These are phyloP conservation scores for Diacarnus erythraeanus DNA, from an alignment of 37 sponge, comb jelly and placozoan species.

Conservation along the genomic window DNA sequence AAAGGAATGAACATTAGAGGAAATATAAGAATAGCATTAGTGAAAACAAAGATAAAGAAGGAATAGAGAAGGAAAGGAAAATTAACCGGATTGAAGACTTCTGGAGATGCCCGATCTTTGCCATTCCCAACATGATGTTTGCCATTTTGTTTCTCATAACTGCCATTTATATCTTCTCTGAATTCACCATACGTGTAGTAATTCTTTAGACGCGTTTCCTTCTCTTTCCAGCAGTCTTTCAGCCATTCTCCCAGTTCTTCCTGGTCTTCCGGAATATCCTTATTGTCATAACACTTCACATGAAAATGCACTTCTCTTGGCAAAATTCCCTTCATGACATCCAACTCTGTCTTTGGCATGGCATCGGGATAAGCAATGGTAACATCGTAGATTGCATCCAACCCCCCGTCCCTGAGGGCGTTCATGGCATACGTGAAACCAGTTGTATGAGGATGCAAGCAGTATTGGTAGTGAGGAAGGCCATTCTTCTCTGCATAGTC, in stretches of 20 bases:
- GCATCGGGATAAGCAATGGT: conserved; percentile 80
- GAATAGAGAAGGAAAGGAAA: conserved; percentile 6
- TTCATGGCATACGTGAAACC: conserved; percentile 68
- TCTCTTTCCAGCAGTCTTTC: conserved; percentile 65
- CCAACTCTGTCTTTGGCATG: conserved; percentile 61
- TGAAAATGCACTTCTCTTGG: conserved; percentile 81
- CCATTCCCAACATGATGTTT: neutral
- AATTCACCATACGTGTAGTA: conserved; percentile 67
- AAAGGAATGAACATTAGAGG: neutral
- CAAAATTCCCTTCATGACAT: conserved; percentile 48
- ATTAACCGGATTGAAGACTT: neutral
- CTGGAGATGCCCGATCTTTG: neutral
- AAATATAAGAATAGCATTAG: neutral
- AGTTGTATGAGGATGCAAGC: conserved; percentile 76
- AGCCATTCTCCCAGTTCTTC: conserved; percentile 61
- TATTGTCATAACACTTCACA: conserved; percentile 28
- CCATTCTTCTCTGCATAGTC: conserved; percentile 62
- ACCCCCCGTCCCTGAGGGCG: conserved; percentile 44
- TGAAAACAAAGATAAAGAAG: neutral
- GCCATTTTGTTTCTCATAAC: neutral
- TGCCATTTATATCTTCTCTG: neutral
- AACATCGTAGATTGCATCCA: conserved; percentile 83
- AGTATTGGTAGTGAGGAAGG: conserved; percentile 71
- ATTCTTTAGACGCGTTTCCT: conserved; percentile 66
- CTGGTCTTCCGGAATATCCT: conserved; percentile 55